Percentiles rank a stretch among this genome's conserved stretches.
phyloP scores from a whole-genome alignment of 2,888 invertebrate species.

The Drosophila koepferae region DNA sequence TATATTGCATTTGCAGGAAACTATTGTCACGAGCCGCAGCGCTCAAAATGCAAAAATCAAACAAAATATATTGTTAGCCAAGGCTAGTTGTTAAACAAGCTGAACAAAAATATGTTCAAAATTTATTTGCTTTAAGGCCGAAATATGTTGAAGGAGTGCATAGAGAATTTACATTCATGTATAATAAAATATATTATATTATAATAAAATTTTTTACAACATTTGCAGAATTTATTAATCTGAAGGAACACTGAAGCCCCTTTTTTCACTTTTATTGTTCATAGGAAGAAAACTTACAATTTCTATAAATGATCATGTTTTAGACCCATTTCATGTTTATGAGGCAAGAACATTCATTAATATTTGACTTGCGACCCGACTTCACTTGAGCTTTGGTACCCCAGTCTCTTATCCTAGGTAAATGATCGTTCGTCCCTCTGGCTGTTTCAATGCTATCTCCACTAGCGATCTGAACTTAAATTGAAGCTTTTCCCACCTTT shows the following conservation, averaged over 20 bases:
- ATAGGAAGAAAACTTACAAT: neutral
- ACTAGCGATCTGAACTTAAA: slow-evolving; percentile 32
- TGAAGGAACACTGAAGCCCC: neutral
- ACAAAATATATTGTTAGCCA: slow-evolving; percentile 1
- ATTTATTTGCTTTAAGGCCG: neutral
- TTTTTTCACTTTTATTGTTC: neutral
- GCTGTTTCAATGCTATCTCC: slow-evolving; percentile 39
- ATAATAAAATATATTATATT: no score
- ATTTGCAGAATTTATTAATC: neutral
- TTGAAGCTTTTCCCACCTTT: slow-evolving; percentile 38
- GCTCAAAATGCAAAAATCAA: neutral
- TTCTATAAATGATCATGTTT: slow-evolving; percentile 18
- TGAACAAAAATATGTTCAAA: neutral
- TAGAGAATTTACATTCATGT: neutral
- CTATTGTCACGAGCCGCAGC: slow-evolving; percentile 1
- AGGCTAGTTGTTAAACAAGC: neutral
- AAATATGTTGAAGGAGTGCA: neutral
- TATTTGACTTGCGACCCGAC: neutral
- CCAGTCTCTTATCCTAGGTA: slow-evolving; percentile 8
- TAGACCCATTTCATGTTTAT: slow-evolving; percentile 45
- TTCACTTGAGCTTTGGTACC: neutral
- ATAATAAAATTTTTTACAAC: neutral
- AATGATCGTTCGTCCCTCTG: slow-evolving; percentile 24
- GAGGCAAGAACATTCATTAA: slow-evolving; percentile 9
- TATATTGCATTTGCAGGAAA: slow-evolving; percentile 2